Base-by-base conservation (phyloP, 2,113 vertebrate genomes). In the Burhinus oedicnemus region DNA sequence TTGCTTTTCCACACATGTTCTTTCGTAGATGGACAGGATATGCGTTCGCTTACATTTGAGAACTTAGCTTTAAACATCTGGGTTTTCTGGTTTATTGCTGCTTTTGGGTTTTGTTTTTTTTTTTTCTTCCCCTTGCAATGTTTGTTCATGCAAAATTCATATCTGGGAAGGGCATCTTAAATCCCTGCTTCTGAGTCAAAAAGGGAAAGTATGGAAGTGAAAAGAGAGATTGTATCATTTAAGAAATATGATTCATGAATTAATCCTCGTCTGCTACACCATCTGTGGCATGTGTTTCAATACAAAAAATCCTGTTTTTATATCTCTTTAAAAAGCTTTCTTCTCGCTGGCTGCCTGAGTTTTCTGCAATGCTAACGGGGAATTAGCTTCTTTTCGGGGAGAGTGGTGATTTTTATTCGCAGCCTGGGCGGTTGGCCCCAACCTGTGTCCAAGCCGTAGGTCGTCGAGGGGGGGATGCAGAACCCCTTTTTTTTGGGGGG, bases 231-330 rank as follows among this genome's bases (percentile, higher is more conserved):
- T 83, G 83, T 96, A 95, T 97, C 90, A 34, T 93, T 96, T 92
- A 93, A 96, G 96, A 95, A 97, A 96, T 94, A 95, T 96, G 94
- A 96, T 97, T 96, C 95, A 96, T 97, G 96, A 96, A 97, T 97
- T 96, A 96, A 96, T 96, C 96, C 91, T 97, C 92, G 92, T 97
- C 97, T 97, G 96, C 95, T 93, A 80, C 93, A 95, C 97, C 97
- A 97, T 97, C 96, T 97, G 97, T 95, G 89, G 93, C 60, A 2
- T 92, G 96, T 95, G 96, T 95, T 95, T 93, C 94, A 85, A 95
- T 96, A 97, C 81, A 91, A 79, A 40, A 95, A 96, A 95, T 86
- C 93, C 93, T 93, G 82, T 9, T 90, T 95, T 90, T 93, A 26
- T 85, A 79, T 87, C 93, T 96, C 92, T 86, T 95, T 94, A 94